Conservation (phyloP, 2,113 vertebrate species). For the Trichomycterus rosablanca region DNA sequence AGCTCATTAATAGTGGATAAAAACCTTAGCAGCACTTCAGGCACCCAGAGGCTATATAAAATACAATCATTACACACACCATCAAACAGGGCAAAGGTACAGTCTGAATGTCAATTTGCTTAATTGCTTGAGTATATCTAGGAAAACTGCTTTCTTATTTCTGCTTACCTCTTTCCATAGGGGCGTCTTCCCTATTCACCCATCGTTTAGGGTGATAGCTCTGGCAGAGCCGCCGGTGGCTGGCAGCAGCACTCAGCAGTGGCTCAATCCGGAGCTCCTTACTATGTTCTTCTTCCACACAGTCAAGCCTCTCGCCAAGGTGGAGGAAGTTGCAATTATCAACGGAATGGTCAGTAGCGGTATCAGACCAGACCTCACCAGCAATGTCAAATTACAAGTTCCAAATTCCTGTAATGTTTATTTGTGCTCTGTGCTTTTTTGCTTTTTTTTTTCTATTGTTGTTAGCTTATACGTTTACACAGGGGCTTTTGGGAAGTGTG, state of each 20-base stretch:
- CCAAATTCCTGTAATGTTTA: too few species aligned
- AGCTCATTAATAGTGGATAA: too few species aligned
- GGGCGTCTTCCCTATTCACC: constrained; percentile 83
- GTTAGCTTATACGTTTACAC: not conserved
- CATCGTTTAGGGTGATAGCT: constrained; percentile 88
- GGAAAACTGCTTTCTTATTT: too few species aligned
- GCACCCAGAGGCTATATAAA: too few species aligned
- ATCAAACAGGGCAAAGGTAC: too few species aligned
- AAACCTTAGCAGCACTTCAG: too few species aligned
- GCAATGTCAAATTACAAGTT: too few species aligned
- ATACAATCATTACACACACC: too few species aligned
- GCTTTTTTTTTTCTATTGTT: not conserved
- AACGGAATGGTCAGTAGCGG: constrained; percentile 75
- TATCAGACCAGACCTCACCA: not conserved
- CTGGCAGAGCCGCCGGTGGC: constrained; percentile 86
- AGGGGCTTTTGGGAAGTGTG: not conserved
- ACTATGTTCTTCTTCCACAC: constrained; percentile 91
- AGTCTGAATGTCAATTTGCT: too few species aligned
- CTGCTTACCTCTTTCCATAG: constrained; percentile 56
- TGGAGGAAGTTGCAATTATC: constrained; percentile 82
- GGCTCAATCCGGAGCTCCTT: constrained; percentile 89
- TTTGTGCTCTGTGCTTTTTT: not conserved
- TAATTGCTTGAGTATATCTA: too few species aligned
- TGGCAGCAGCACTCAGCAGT: constrained; percentile 81
- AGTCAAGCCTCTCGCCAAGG: constrained; percentile 73